Conservation (phyloP, 1,140 invertebrate genomes). For the Babylonia areolata region DNA sequence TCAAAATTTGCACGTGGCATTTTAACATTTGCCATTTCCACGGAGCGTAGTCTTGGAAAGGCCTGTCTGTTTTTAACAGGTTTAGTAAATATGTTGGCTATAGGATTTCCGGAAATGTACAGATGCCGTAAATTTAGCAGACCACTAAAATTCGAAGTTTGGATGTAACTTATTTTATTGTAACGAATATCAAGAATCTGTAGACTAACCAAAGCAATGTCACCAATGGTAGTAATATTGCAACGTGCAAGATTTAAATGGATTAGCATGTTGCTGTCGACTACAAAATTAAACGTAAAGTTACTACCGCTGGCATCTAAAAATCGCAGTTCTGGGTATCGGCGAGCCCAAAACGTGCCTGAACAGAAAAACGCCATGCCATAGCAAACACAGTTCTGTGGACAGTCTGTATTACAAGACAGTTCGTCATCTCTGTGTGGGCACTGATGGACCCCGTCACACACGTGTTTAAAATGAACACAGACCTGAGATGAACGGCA, state of each 20-base stretch:
- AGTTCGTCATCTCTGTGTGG: slow-evolving; percentile 37
- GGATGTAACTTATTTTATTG: background rate
- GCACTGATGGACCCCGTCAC: slow-evolving; percentile 35
- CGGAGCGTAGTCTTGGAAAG: background rate
- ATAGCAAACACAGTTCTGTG: slow-evolving; percentile 26
- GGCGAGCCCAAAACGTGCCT: background rate
- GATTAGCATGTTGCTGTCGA: background rate
- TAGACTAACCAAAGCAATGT: slow-evolving; percentile 14
- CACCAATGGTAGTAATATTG: background rate
- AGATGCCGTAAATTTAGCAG: background rate
- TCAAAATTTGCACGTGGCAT: background rate
- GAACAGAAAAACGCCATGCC: slow-evolving; percentile 33
- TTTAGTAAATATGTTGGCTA: background rate
- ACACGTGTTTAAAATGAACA: slow-evolving; percentile 28
- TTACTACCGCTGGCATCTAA: background rate
- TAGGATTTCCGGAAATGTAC: background rate
- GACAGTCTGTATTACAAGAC: slow-evolving; percentile 22
- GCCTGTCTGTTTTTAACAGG: too few species aligned
- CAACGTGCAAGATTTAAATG: slow-evolving; percentile 27
- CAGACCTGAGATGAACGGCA: slow-evolving; percentile 27
- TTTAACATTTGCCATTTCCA: background rate
- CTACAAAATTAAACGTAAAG: background rate
- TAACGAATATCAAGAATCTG: slow-evolving; percentile 21
- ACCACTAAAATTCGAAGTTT: background rate
- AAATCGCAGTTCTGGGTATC: background rate